Conservation (phyloP, 1,140 invertebrate species). For the Brachionus sp. region DNA sequence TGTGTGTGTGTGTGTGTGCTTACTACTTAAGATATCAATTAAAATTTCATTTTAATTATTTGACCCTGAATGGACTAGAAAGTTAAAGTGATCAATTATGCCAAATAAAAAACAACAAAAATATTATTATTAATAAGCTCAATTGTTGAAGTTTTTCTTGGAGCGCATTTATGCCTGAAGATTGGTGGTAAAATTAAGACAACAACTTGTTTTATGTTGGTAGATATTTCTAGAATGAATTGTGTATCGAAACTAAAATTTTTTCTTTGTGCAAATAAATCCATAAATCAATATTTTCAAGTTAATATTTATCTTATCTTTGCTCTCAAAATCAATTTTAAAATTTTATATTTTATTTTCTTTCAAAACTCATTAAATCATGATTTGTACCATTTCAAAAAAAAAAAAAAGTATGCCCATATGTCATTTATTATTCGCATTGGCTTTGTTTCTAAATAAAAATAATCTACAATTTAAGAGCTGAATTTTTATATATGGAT, state of each 20-base stretch:
- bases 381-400: neutral
- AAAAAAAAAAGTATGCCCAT: neutral
- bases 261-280: neutral
- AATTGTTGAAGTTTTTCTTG: neutral
- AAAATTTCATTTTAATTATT: neutral
- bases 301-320: neutral
- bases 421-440: constrained; percentile 21
- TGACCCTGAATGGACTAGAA: neutral
- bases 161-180: neutral
- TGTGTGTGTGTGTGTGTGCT: neutral
- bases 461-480: neutral
- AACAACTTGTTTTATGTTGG: neutral
- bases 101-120: neutral
- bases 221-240: neutral
- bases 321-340: neutral
- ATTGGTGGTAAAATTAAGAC: neutral
- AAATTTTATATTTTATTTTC: neutral
- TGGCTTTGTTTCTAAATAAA: neutral
- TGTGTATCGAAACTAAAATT: neutral
- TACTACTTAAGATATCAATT: neutral
- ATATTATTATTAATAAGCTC: neutral
- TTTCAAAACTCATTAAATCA: neutral
- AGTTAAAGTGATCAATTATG: neutral
- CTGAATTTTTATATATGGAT: neutral
- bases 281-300: neutral